A percentile compares a stretch with the other conserved stretches of the same genome.
Conservation (phyloP, 2,888 invertebrate genomes). For the Diachrysia chrysitis region DNA sequence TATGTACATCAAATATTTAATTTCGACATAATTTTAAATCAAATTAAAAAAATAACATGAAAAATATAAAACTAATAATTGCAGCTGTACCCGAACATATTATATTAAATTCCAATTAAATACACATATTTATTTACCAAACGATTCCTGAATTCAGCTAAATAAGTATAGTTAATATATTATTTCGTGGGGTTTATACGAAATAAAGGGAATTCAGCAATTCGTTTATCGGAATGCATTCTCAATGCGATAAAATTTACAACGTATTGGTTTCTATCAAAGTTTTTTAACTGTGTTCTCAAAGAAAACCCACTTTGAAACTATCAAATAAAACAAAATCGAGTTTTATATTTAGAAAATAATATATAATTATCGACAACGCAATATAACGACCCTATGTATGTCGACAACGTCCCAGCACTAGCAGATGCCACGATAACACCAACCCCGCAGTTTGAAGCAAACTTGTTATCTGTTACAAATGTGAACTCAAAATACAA, state of each 20-base stretch:
- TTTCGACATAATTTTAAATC: no score
- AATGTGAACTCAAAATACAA: conserved; percentile 20
- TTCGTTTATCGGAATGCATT: conserved; percentile 44
- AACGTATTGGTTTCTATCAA: conserved; percentile 33
- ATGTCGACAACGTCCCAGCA: conserved; percentile 29
- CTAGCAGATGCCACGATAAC: conserved; percentile 32
- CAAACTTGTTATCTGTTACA: conserved; percentile 52
- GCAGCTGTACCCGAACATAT: no score
- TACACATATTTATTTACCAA: not conserved
- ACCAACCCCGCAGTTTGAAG: conserved; percentile 21
- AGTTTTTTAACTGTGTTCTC: conserved; percentile 23
- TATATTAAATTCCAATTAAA: not conserved
- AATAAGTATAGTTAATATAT: conserved; percentile 47
- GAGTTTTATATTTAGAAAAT: not conserved
- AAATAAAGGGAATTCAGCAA: conserved; percentile 32
- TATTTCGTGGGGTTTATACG: conserved; percentile 32
- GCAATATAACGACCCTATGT: conserved; percentile 22
- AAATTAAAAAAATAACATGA: no score
- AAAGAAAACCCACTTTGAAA: no score
- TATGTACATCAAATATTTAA: no score
- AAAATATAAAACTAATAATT: no score
- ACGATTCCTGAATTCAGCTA: conserved; percentile 20
- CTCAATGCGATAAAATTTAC: conserved; percentile 38
- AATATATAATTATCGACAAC: not conserved
- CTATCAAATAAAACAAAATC: not conserved